A percentile compares a stretch with the other conserved stretches of the same genome.
These are phyloP conservation scores for Hydropsyche tenuis DNA, from an alignment of 1,140 invertebrate genomes.

Conservation along the genomic window DNA sequence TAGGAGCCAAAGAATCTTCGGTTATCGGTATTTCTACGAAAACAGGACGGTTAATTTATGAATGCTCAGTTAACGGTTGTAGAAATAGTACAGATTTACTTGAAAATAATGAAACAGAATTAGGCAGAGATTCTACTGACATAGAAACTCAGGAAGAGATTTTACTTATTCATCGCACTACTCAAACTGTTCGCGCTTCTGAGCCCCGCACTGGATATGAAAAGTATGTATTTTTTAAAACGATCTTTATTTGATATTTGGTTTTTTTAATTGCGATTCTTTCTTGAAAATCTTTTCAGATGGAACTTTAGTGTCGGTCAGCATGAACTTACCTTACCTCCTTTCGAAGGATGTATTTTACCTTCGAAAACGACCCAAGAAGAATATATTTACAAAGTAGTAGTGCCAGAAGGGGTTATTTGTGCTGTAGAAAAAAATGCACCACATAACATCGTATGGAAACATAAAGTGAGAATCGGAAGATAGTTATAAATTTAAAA, in stretches of 20 bases:
- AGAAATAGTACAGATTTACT: conserved; percentile 63
- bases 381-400: conserved; percentile 68
- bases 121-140: conserved; percentile 52
- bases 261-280: not conserved
- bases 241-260: not conserved
- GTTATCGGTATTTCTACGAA: conserved; percentile 76
- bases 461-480: conserved; percentile 64
- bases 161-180: conserved; percentile 78
- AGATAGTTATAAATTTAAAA: not conserved
- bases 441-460: conserved; percentile 69
- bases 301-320: conserved; percentile 97
- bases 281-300: conserved; percentile 57
- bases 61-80: conserved; percentile 79
- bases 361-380: conserved; percentile 53
- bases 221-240: conserved; percentile 64
- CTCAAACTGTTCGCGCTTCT: conserved; percentile 85
- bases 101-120: conserved; percentile 50
- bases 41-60: conserved; percentile 79
- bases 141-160: conserved; percentile 68
- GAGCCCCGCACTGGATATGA: conserved; percentile 83
- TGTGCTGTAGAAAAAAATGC: conserved; percentile 66
- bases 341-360: conserved; percentile 62
- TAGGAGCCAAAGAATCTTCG: conserved; percentile 70
- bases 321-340: conserved; percentile 76
- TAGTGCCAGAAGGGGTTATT: conserved; percentile 79